These are phyloP conservation scores for Habroteleia sp. DNA, from an alignment of 2,888 invertebrate genomes.

Conservation along the genomic window DNA sequence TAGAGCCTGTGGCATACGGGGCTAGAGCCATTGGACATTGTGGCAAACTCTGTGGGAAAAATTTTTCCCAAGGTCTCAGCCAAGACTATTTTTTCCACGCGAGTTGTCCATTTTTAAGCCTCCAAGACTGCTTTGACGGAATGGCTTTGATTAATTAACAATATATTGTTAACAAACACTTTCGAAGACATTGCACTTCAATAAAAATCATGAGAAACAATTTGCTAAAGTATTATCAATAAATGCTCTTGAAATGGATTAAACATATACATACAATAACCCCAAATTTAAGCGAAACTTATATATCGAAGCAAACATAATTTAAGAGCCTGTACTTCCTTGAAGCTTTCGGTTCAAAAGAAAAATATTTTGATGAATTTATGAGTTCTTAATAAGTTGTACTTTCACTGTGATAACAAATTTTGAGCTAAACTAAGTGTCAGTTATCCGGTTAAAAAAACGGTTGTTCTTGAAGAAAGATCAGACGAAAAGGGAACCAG, in stretches of 20 bases:
- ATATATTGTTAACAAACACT: conserved; percentile 10
- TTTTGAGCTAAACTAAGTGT: conserved; percentile 20
- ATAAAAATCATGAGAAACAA: not conserved
- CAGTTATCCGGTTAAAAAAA: conserved; percentile 27
- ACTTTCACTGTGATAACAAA: conserved; percentile 43
- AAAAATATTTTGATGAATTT: conserved; percentile 21
- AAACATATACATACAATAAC: conserved; percentile 3
- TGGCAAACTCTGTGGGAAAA: too few relatives aligned
- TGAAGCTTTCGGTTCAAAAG: conserved; percentile 15
- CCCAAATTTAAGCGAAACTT: conserved; percentile 5
- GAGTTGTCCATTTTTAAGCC: not conserved
- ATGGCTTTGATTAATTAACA: conserved; percentile 32
- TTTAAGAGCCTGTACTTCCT: conserved; percentile 21
- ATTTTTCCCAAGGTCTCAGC: too few relatives aligned
- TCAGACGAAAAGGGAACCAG: conserved; percentile 48
- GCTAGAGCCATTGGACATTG: too few relatives aligned
- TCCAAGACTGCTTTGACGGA: conserved; percentile 6
- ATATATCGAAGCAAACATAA: conserved; percentile 12
- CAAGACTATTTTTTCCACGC: too few relatives aligned
- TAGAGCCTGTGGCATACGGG: too few relatives aligned
- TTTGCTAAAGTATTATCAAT: conserved; percentile 14
- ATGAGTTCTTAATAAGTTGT: conserved; percentile 11
- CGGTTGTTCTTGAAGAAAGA: conserved; percentile 37
- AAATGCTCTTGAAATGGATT: conserved; percentile 14
- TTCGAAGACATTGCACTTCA: conserved; percentile 10